A percentile compares a stretch with the other conserved stretches of the same genome.
Conservation (phyloP, 2,888 invertebrate species). For the Microdon myrmicae region DNA sequence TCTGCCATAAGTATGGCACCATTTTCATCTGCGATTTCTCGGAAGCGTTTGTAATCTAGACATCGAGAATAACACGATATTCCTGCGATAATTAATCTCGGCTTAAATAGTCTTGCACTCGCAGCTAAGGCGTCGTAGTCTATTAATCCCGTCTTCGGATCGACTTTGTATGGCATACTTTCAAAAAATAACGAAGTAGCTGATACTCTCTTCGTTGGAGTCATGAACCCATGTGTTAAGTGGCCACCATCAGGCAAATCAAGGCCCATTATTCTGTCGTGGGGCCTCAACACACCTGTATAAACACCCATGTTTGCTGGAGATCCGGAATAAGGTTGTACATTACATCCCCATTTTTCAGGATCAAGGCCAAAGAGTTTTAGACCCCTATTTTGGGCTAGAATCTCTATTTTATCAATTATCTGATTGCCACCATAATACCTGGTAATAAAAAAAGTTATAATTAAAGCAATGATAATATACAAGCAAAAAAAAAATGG, state of each 20-base stretch:
- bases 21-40: conserved; percentile 83
- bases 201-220: conserved; percentile 89
- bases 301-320: conserved; percentile 98
- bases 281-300: conserved; percentile 88
- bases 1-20: conserved; percentile 91
- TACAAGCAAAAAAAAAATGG: background rate
- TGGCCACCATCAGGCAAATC: conserved; percentile 98
- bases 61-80: conserved; percentile 93
- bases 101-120: conserved; percentile 87
- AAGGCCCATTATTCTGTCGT: conserved; percentile 95
- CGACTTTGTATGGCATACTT: conserved; percentile 96
- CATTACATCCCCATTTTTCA: conserved; percentile 96
- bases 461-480: background rate
- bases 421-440: conserved; percentile 98
- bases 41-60: conserved; percentile 90
- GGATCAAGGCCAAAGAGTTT: conserved; percentile 83
- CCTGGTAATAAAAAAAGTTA: conserved; percentile 68
- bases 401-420: conserved; percentile 90
- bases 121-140: conserved; percentile 90
- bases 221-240: conserved; percentile 92
- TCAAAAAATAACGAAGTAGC: conserved; percentile 98
- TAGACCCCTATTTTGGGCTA: conserved; percentile 88
- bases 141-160: conserved; percentile 85
- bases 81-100: conserved; percentile 92
- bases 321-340: conserved; percentile 94